Evolutionary conservation across 2,888 invertebrate species (phyloP).

Genomic region (Dorcus parallelipipedus): DNA sequence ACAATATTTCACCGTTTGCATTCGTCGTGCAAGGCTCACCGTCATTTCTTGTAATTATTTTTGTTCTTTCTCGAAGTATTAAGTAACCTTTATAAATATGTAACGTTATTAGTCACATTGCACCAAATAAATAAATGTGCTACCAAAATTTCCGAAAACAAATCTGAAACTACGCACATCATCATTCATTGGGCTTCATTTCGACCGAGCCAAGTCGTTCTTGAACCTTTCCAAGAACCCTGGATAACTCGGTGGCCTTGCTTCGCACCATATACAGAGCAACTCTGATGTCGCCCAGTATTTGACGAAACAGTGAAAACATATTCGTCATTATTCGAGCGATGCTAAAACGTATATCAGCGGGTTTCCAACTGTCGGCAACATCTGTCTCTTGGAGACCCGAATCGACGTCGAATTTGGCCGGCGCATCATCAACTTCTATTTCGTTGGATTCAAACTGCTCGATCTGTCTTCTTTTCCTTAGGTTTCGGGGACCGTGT

Average conservation of each 20-base stretch:
- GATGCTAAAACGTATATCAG: too few relatives aligned
- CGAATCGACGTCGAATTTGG: neutral
- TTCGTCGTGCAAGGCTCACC: too few relatives aligned
- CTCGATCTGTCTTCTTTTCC: constrained; percentile 24
- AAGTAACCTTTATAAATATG: too few relatives aligned
- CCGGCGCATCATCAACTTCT: constrained; percentile 30
- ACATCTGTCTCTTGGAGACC: constrained; percentile 21
- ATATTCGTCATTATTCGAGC: too few relatives aligned
- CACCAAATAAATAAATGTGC: too few relatives aligned
- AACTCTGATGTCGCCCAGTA: constrained; percentile 42
- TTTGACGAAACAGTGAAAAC: too few relatives aligned
- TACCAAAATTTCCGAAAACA: too few relatives aligned
- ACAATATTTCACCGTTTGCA: too few relatives aligned
- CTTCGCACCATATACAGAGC: constrained; percentile 66
- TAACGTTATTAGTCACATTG: too few relatives aligned
- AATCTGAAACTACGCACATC: too few relatives aligned
- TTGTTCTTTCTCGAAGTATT: too few relatives aligned
- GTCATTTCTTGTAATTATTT: too few relatives aligned
- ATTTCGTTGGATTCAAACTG: constrained; percentile 39
- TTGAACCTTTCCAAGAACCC: constrained; percentile 62
- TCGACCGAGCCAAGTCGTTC: constrained; percentile 29
- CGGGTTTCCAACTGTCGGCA: constrained; percentile 34
- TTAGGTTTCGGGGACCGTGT: constrained; percentile 58
- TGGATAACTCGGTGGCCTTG: constrained; percentile 64
- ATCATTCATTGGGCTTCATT: neutral